Evolutionary conservation across 2,113 vertebrate species (phyloP).

Genomic region (Arvicanthis niloticus): DNA sequence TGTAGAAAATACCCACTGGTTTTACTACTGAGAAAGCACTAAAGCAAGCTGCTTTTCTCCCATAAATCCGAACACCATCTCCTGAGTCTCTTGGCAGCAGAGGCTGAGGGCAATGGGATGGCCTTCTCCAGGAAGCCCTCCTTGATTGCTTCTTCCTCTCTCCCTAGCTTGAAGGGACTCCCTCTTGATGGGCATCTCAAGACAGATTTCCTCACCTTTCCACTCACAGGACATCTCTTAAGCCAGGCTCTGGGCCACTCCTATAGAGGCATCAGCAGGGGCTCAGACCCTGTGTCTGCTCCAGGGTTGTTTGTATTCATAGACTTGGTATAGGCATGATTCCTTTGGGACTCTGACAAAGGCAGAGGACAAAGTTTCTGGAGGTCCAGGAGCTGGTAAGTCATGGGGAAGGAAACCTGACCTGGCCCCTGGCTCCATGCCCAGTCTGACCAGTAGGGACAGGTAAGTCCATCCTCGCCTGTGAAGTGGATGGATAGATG

Average conservation of each 20-base stretch:
- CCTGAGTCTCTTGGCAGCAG: background rate
- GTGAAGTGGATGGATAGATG: fast-evolving
- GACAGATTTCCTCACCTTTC: background rate
- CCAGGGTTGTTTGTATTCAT: no score
- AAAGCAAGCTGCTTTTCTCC: background rate
- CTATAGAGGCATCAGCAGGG: background rate
- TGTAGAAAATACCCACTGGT: fast-evolving
- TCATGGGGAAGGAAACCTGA: no score
- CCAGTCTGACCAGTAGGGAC: no score
- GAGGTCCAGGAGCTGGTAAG: no score
- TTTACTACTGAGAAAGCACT: background rate
- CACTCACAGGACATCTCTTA: background rate
- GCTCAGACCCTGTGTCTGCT: no score
- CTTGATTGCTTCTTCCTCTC: background rate
- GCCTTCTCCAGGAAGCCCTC: conserved; percentile 44
- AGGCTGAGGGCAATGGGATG: background rate
- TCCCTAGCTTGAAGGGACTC: no score
- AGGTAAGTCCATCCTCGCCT: fast-evolving
- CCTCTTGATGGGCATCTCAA: background rate
- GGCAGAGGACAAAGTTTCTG: background rate
- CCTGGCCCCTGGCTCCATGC: background rate
- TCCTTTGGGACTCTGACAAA: background rate
- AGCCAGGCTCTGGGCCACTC: background rate
- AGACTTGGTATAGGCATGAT: background rate
- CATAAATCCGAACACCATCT: background rate